A percentile compares a stretch with the other conserved stretches of the same genome.
Evolutionary conservation across 1,140 invertebrate species (phyloP).

Genomic region (Pomacea maculata): DNA sequence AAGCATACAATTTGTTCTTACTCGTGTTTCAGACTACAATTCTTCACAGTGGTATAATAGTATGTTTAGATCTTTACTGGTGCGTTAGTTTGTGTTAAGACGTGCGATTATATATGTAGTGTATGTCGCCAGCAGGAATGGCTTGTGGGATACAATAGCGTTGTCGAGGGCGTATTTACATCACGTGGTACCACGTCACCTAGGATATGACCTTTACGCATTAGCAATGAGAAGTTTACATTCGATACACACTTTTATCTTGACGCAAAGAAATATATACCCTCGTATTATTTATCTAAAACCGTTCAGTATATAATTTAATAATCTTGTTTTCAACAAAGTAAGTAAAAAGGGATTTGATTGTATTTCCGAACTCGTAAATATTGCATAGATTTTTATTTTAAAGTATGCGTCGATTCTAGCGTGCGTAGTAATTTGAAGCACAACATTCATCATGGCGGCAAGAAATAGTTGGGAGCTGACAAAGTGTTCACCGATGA

Average conservation of each 20-base stretch:
- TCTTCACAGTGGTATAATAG: neutral
- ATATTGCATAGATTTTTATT: neutral
- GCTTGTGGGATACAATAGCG: neutral
- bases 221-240: slow-evolving; percentile 11
- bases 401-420: neutral
- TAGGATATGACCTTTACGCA: slow-evolving; percentile 21
- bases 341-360: neutral
- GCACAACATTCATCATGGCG: slow-evolving; percentile 21
- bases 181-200: slow-evolving; percentile 16
- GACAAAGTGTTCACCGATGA: slow-evolving; percentile 2
- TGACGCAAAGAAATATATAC: neutral
- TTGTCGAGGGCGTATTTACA: slow-evolving; percentile 12
- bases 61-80: neutral
- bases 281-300: neutral
- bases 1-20: neutral
- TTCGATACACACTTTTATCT: slow-evolving; percentile 1
- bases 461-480: slow-evolving; percentile 9
- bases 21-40: neutral
- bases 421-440: slow-evolving; percentile 1
- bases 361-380: neutral
- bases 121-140: neutral
- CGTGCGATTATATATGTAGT: neutral
- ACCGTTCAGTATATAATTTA: neutral
- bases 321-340: neutral
- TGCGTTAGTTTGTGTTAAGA: neutral